phyloP scores from a whole-genome alignment of 2,888 invertebrate genomes.

The Psylliodes chrysocephalus region DNA sequence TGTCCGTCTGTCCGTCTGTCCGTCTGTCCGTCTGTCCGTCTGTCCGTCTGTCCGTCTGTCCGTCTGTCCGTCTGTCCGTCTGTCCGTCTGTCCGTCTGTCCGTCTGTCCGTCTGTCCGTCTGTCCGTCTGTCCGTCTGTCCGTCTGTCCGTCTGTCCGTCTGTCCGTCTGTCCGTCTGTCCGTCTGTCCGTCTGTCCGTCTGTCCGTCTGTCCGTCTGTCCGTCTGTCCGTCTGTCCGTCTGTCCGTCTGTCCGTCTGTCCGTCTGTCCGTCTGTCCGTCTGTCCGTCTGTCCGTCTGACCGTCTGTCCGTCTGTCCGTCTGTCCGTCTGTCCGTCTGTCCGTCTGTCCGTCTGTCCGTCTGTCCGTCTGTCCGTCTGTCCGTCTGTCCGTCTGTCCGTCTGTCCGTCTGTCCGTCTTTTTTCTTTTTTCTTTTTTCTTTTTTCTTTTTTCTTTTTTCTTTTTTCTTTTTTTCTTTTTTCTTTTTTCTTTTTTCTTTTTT shows the following conservation, averaged over 20 bases:
- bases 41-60: slow-evolving; percentile 34
- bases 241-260: slow-evolving; percentile 31
- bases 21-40: slow-evolving; percentile 35
- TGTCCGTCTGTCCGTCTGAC: slow-evolving; percentile 34
- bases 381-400: slow-evolving; percentile 34
- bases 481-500: too few relatives aligned
- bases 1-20: slow-evolving; percentile 34
- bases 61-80: slow-evolving; percentile 31
- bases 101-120: slow-evolving; percentile 34
- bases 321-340: slow-evolving; percentile 35
- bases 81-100: slow-evolving; percentile 34
- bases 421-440: too few relatives aligned
- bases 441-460: too few relatives aligned
- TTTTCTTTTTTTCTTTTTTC: too few relatives aligned
- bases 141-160: slow-evolving; percentile 35
- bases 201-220: slow-evolving; percentile 35
- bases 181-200: slow-evolving; percentile 34
- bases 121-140: slow-evolving; percentile 34
- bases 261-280: slow-evolving; percentile 35
- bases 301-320: slow-evolving; percentile 34
- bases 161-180: slow-evolving; percentile 34
- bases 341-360: slow-evolving; percentile 34
- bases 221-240: slow-evolving; percentile 33
- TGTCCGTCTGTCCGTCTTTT: too few relatives aligned
- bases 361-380: slow-evolving; percentile 35